phyloP scores from a whole-genome alignment of 2,888 invertebrate species.

The Leptinotarsa peninsularis region DNA sequence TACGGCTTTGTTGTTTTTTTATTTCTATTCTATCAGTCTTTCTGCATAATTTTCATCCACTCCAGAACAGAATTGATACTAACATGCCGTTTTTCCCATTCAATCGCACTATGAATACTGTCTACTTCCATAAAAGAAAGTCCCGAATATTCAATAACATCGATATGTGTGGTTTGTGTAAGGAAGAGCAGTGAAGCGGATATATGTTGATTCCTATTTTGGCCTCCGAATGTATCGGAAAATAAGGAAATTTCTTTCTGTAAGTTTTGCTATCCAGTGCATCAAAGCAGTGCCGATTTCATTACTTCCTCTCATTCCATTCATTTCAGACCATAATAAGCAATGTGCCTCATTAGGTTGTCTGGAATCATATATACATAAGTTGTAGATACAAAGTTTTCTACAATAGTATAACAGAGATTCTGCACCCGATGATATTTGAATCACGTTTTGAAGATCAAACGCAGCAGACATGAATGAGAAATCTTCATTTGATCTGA shows the following conservation, averaged over 20 bases:
- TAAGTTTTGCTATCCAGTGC: neutral
- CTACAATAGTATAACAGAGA: too few relatives aligned
- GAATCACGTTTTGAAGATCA: too few relatives aligned
- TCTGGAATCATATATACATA: too few relatives aligned
- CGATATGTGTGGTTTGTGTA: constrained; percentile 1
- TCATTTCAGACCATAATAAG: too few relatives aligned
- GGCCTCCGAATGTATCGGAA: neutral
- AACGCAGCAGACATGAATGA: too few relatives aligned
- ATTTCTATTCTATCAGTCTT: neutral
- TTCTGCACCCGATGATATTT: too few relatives aligned
- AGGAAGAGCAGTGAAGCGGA: neutral
- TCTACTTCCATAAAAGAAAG: neutral
- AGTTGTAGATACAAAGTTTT: too few relatives aligned
- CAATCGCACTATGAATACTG: too few relatives aligned
- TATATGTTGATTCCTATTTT: neutral
- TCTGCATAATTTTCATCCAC: neutral
- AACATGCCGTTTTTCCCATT: neutral
- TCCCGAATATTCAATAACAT: neutral
- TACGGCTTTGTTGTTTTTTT: neutral
- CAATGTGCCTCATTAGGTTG: too few relatives aligned
- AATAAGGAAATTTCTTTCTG: neutral
- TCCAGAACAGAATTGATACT: neutral
- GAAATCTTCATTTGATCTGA: too few relatives aligned
- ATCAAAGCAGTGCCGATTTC: neutral
- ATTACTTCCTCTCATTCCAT: neutral